Conservation (phyloP, 1,140 invertebrate species). For the Druon quercuslanigerum region DNA sequence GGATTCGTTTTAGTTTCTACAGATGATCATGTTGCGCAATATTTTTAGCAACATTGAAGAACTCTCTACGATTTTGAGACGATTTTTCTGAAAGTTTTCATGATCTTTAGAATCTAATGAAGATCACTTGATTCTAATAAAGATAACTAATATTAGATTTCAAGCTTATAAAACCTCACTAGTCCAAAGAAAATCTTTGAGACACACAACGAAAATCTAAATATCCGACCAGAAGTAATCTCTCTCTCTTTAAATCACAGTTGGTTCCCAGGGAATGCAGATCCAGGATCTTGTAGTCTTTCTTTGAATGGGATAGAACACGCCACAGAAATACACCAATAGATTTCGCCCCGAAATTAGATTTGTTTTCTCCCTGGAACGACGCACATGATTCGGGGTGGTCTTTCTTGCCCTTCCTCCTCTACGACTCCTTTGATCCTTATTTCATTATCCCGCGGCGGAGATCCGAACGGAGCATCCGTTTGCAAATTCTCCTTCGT, state of each 20-base stretch:
- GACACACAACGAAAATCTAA: not conserved
- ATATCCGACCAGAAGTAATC: not conserved
- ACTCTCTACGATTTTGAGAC: too few relatives aligned
- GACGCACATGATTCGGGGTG: slow-evolving; percentile 31
- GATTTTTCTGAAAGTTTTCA: too few relatives aligned
- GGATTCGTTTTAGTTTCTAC: too few relatives aligned
- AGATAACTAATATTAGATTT: too few relatives aligned
- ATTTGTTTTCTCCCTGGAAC: slow-evolving; percentile 51
- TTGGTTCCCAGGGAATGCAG: not conserved
- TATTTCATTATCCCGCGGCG: slow-evolving; percentile 70
- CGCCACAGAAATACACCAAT: slow-evolving; percentile 30
- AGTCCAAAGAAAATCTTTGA: not conserved
- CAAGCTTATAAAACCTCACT: too few relatives aligned
- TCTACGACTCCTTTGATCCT: slow-evolving; percentile 67
- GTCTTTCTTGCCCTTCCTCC: slow-evolving; percentile 31
- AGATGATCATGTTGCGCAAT: too few relatives aligned
- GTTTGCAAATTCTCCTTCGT: slow-evolving; percentile 70
- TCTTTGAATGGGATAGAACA: slow-evolving; percentile 1
- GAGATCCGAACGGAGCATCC: slow-evolving; percentile 53
- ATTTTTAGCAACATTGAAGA: too few relatives aligned
- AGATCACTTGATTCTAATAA: too few relatives aligned
- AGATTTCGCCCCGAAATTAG: slow-evolving; percentile 48
- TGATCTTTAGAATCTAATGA: too few relatives aligned
- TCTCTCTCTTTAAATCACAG: not conserved
- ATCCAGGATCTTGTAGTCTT: not conserved